phyloP scores from a whole-genome alignment of 2,113 vertebrate species.

The Oryctolagus cuniculus region mOryCun1.1 NC_091444.1:87679501-87680000 shows the following conservation, averaged over 20 bases:
- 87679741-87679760: constrained; percentile 92
- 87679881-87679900: constrained; percentile 59
- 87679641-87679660: accelerated
- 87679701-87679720: constrained; percentile 89
- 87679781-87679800: constrained; percentile 91
- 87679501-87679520: background rate
- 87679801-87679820: constrained; percentile 89
- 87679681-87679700: constrained; percentile 85
- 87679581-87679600: constrained; percentile 90
- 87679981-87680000: too few relatives aligned
- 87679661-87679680: background rate
- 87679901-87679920: too few relatives aligned
- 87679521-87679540: constrained; percentile 86
- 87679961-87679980: too few relatives aligned
- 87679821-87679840: constrained; percentile 92
- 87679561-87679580: constrained; percentile 89
- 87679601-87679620: background rate
- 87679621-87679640: accelerated
- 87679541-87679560: constrained; percentile 90
- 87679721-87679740: constrained; percentile 93
- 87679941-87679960: too few relatives aligned
- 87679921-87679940: background rate
- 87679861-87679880: constrained; percentile 92
- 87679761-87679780: constrained; percentile 90
- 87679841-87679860: constrained; percentile 93